phyloP scores from a whole-genome alignment of 2,113 vertebrate species.

The Neolamprologus toae region DNA sequence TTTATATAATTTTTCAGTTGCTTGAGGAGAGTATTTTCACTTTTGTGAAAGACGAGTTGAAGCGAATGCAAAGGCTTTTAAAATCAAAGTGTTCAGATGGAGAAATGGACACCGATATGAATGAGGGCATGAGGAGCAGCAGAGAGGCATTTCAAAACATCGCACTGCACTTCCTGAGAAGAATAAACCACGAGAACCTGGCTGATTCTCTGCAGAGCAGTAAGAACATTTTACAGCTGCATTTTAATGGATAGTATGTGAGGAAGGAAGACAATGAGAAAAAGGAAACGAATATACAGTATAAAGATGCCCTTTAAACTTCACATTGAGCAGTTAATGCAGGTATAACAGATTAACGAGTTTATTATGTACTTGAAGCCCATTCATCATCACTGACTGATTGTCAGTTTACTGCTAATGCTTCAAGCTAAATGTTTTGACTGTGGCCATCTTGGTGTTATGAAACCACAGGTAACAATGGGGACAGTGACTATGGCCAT shows the following conservation, averaged over 20 bases:
- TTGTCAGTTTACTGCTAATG: neutral
- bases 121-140: neutral
- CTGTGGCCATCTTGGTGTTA: neutral
- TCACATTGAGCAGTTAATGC: neutral
- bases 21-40: neutral
- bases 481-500: neutral
- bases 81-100: neutral
- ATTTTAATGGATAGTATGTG: neutral
- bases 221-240: neutral
- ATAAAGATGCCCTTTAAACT: neutral
- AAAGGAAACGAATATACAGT: neutral
- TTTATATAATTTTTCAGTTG: neutral
- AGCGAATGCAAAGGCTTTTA: neutral
- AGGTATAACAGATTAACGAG: neutral
- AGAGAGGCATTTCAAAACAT: neutral
- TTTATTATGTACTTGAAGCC: neutral
- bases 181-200: neutral
- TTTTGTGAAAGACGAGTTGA: neutral
- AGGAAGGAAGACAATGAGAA: neutral
- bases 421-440: neutral
- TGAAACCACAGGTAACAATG: neutral
- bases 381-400: neutral
- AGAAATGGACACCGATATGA: neutral
- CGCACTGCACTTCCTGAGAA: neutral
- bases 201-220: neutral